Conservation (phyloP, 2,113 vertebrate species). For the Seriola dumerili region DNA sequence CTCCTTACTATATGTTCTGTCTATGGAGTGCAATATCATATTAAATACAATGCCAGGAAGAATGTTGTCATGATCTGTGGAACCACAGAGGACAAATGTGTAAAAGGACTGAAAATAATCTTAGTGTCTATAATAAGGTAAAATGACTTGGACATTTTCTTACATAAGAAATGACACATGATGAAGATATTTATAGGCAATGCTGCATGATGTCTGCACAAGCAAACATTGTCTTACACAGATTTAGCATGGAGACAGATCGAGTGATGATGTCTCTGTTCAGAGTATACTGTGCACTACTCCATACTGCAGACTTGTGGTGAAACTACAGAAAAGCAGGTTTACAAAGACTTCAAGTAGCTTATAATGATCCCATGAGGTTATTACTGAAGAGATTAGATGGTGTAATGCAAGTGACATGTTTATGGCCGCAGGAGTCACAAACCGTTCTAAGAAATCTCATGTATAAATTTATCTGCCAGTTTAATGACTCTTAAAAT, state of each 20-base stretch:
- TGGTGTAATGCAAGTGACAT: too few relatives aligned
- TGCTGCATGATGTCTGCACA: not conserved
- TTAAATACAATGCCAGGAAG: too few relatives aligned
- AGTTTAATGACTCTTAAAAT: too few relatives aligned
- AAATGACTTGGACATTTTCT: not conserved
- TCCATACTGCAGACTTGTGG: not conserved
- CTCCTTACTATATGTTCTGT: too few relatives aligned
- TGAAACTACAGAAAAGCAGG: slow-evolving; percentile 7
- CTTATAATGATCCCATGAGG: too few relatives aligned
- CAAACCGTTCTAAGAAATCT: too few relatives aligned
- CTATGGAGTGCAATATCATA: too few relatives aligned
- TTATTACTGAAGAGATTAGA: too few relatives aligned
- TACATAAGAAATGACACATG: not conserved
- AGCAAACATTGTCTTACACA: not conserved
- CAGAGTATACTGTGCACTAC: not conserved
- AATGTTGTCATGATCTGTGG: too few relatives aligned
- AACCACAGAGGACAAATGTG: too few relatives aligned
- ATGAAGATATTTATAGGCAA: not conserved
- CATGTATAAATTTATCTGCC: too few relatives aligned
- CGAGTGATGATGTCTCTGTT: not conserved
- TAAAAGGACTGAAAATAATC: not conserved
- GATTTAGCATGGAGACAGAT: not conserved
- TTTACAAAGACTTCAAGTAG: not conserved
- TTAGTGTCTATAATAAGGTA: not conserved
- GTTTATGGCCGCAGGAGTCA: too few relatives aligned